A percentile compares a stretch with the other conserved stretches of the same genome.
Conservation (phyloP, 2,888 invertebrate species). For the Lacanobia oleracea region DNA sequence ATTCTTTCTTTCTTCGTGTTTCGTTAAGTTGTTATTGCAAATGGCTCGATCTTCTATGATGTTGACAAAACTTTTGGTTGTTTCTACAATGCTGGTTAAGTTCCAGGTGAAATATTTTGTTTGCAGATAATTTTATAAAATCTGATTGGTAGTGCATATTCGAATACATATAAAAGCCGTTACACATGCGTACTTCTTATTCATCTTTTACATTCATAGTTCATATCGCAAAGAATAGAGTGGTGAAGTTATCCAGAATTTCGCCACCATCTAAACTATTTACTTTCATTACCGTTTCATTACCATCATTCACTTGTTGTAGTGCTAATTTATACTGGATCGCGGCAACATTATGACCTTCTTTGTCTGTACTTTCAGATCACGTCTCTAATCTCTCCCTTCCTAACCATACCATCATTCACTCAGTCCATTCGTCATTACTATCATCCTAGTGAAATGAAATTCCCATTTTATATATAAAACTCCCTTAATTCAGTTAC, state of each 20-base stretch:
- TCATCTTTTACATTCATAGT: too few species aligned
- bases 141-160: too few species aligned
- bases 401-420: background rate
- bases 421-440: background rate
- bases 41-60: background rate
- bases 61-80: slow-evolving; percentile 1
- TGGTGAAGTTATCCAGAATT: too few species aligned
- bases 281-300: background rate
- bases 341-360: background rate
- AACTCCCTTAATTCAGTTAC: background rate
- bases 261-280: background rate
- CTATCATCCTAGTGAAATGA: background rate
- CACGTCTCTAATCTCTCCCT: background rate
- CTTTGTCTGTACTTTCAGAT: background rate
- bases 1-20: background rate
- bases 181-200: too few species aligned
- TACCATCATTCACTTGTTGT: background rate
- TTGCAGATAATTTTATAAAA: too few species aligned
- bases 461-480: background rate
- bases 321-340: background rate
- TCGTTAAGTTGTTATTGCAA: background rate
- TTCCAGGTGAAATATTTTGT: background rate
- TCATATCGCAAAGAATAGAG: too few species aligned
- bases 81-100: background rate
- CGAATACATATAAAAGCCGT: too few species aligned